A percentile compares a stretch with the other conserved stretches of the same genome.
Conservation (phyloP, 2,797 vertebrate genomes). For the Arrhamphus sclerolepis region DNA sequence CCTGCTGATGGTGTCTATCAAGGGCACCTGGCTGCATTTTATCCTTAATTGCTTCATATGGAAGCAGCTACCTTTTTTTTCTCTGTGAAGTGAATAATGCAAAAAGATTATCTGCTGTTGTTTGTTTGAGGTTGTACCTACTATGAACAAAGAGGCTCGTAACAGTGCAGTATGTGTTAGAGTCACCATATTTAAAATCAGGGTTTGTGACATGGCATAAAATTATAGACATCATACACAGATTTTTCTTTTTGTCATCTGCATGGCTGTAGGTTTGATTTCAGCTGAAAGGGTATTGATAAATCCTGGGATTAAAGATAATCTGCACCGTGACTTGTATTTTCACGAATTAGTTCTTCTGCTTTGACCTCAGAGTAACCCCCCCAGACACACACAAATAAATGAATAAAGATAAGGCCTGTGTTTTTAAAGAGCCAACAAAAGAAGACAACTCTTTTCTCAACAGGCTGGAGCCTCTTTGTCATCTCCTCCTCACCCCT, state of each 20-base stretch:
- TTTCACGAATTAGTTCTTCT: conserved; percentile 16
- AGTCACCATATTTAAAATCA: too few relatives aligned
- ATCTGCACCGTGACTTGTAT: conserved; percentile 11
- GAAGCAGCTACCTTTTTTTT: too few relatives aligned
- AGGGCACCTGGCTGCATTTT: too few relatives aligned
- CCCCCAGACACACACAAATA: too few relatives aligned
- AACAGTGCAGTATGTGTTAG: too few relatives aligned
- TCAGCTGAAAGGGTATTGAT: conserved; percentile 10
- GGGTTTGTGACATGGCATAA: too few relatives aligned
- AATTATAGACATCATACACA: not conserved
- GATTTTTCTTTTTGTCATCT: conserved; percentile 3
- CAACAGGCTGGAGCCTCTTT: conserved; percentile 40
- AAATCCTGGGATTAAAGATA: conserved; percentile 8
- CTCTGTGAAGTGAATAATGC: too few relatives aligned
- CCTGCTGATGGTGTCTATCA: too few relatives aligned
- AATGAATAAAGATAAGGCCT: conserved; percentile 19
- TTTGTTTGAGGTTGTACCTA: too few relatives aligned
- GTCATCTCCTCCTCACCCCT: conserved; percentile 52
- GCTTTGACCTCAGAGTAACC: conserved; percentile 6
- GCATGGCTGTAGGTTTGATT: not conserved
- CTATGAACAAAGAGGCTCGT: too few relatives aligned
- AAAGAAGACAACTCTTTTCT: conserved; percentile 51
- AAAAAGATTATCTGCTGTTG: too few relatives aligned
- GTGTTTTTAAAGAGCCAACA: conserved; percentile 48
- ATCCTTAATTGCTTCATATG: too few relatives aligned